phyloP scores from a whole-genome alignment of 2,113 vertebrate genomes.

The Strix aluco region DNA sequence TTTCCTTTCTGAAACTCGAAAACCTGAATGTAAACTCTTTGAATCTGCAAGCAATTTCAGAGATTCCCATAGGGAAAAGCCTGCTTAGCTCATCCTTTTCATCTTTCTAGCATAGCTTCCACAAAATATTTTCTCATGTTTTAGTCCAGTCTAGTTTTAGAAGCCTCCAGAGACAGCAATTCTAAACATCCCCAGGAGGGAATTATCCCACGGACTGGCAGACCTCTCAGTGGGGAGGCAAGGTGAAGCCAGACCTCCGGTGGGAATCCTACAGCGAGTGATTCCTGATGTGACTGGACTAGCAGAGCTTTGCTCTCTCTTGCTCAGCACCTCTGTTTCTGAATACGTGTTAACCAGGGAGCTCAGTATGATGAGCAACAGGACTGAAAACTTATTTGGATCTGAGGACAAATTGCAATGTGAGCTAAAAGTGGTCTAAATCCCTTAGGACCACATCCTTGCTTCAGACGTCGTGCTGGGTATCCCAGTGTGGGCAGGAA shows the following conservation, averaged over 20 bases:
- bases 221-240: background rate
- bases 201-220: background rate
- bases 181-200: accelerated
- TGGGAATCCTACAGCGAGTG: background rate
- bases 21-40: background rate
- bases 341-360: background rate
- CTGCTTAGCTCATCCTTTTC: background rate
- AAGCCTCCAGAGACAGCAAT: background rate
- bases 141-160: background rate
- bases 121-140: background rate
- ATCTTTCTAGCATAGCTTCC: background rate
- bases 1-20: background rate
- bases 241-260: background rate
- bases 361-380: background rate
- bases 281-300: background rate
- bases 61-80: background rate
- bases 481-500: background rate
- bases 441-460: background rate
- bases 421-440: background rate
- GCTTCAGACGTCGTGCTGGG: background rate
- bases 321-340: background rate
- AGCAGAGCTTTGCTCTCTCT: background rate
- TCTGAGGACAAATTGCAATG: background rate
- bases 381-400: background rate
- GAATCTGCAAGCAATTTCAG: background rate